phyloP scores from a whole-genome alignment of 1,140 invertebrate genomes.

The Aradophagus sp. region DNA sequence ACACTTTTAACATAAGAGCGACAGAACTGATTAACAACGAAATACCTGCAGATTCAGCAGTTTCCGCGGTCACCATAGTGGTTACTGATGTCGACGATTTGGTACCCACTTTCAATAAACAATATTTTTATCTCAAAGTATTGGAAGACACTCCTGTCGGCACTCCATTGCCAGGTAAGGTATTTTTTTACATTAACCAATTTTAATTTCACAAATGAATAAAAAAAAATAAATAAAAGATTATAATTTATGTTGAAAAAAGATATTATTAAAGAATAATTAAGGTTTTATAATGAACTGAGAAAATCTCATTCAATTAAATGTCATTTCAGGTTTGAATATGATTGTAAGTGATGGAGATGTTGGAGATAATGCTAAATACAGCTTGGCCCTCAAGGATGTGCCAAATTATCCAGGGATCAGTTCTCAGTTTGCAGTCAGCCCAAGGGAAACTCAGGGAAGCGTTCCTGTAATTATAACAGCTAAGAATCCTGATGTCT shows the following conservation, averaged over 20 bases:
- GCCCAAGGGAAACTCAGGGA: constrained; percentile 80
- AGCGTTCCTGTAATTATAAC: constrained; percentile 84
- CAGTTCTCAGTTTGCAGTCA: constrained; percentile 79
- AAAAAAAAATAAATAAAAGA: constrained; percentile 18
- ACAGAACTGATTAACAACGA: constrained; percentile 84
- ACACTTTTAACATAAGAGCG: constrained; percentile 83
- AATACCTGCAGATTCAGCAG: constrained; percentile 80
- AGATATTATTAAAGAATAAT: too few species aligned
- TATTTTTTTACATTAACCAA: too few species aligned
- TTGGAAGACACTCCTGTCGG: constrained; percentile 85
- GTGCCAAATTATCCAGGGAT: constrained; percentile 77
- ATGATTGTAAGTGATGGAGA: constrained; percentile 85
- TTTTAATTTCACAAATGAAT: too few species aligned
- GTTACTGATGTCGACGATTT: constrained; percentile 91
- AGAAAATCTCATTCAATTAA: background rate
- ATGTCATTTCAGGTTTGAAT: constrained; percentile 77
- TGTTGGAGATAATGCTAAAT: constrained; percentile 85
- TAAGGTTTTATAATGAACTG: too few species aligned
- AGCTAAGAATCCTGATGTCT: constrained; percentile 78
- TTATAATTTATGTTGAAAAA: constrained; percentile 10
- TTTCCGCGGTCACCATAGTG: constrained; percentile 84
- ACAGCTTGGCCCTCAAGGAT: constrained; percentile 79
- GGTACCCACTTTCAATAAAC: constrained; percentile 83
- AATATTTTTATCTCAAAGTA: constrained; percentile 81
- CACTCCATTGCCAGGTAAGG: constrained; percentile 77